These are phyloP conservation scores for Caenorhabditis doughertyi DNA, from an alignment of 2,888 invertebrate species.

Conservation along the genomic window DNA sequence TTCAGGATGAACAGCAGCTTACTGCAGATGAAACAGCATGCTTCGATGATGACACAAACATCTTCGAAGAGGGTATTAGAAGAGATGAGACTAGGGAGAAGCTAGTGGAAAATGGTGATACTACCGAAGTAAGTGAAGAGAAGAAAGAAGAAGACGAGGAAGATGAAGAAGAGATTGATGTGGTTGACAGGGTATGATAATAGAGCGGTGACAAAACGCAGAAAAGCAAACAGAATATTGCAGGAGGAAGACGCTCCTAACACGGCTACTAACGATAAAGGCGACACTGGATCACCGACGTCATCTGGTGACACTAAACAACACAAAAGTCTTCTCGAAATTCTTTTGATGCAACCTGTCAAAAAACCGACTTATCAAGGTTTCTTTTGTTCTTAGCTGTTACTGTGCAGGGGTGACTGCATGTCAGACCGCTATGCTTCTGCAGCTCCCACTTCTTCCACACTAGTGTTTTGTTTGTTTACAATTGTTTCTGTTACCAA, in stretches of 20 bases:
- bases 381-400: slow-evolving; percentile 1
- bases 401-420: no score
- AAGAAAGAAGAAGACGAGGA: slow-evolving; percentile 31
- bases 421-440: no score
- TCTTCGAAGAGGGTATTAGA: slow-evolving; percentile 1
- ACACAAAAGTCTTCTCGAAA: slow-evolving; percentile 22
- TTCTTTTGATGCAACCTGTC: slow-evolving; percentile 32
- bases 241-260: slow-evolving; percentile 28
- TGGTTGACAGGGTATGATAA: slow-evolving; percentile 21
- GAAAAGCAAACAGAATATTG: slow-evolving; percentile 33
- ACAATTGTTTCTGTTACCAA: slow-evolving; percentile 15
- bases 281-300: slow-evolving; percentile 18
- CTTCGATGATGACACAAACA: slow-evolving; percentile 22
- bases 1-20: slow-evolving; percentile 18
- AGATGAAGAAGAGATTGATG: slow-evolving; percentile 26
- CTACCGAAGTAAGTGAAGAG: slow-evolving; percentile 1
- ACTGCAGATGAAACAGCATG: not conserved
- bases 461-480: slow-evolving; percentile 12
- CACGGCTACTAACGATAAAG: slow-evolving; percentile 17
- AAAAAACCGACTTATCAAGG: slow-evolving; percentile 36
- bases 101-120: not conserved
- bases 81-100: slow-evolving; percentile 16
- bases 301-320: slow-evolving; percentile 9
- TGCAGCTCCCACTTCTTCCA: not conserved
- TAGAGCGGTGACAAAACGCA: slow-evolving; percentile 9